Conservation (phyloP, 2,113 vertebrate genomes). For the Perca flavescens region DNA sequence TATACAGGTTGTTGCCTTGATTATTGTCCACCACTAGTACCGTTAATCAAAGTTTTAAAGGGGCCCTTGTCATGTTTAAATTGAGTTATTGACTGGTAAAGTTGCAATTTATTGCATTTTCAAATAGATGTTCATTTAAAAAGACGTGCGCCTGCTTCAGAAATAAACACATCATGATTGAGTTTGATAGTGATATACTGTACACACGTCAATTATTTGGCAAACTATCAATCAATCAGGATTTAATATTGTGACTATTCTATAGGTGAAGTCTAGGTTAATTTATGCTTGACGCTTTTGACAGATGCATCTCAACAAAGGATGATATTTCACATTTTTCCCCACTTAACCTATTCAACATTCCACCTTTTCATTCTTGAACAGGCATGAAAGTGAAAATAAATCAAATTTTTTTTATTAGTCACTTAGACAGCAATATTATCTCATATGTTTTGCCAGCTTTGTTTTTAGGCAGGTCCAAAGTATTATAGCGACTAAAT, state of each 20-base stretch:
- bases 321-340: background rate
- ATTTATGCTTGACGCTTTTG: background rate
- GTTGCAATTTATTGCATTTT: background rate
- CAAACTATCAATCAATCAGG: background rate
- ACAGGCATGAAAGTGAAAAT: background rate
- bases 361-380: background rate
- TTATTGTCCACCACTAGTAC: background rate
- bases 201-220: background rate
- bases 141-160: background rate
- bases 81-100: background rate
- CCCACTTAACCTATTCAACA: background rate
- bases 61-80: slow-evolving; percentile 8
- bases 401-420: background rate
- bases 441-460: background rate
- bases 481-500: background rate
- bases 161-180: background rate
- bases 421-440: background rate
- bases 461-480: background rate
- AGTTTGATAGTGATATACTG: background rate
- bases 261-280: background rate
- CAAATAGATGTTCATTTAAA: background rate
- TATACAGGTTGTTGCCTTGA: slow-evolving; percentile 42
- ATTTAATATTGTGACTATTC: background rate
- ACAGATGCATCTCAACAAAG: background rate
- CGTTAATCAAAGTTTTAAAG: slow-evolving; percentile 34